phyloP scores from a whole-genome alignment of 2,888 invertebrate species.

The Anthophora plumipes region DNA sequence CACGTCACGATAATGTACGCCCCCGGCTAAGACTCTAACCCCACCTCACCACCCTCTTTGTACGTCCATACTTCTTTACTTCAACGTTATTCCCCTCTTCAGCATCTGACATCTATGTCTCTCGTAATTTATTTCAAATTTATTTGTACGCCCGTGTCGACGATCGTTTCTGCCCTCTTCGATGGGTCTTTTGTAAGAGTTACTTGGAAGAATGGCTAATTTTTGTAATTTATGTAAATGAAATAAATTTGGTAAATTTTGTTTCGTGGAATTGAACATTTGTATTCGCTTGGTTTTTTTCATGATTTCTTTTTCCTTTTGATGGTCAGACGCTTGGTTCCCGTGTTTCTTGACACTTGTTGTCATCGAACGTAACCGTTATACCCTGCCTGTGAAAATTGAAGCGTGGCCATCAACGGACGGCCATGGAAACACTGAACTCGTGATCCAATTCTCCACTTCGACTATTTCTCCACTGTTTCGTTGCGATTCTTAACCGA shows the following conservation, averaged over 20 bases:
- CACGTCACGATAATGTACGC: conserved; percentile 80
- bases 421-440: background rate
- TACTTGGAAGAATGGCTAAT: too few relatives aligned
- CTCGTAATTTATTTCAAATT: background rate
- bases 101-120: too few relatives aligned
- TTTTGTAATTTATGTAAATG: too few relatives aligned
- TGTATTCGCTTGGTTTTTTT: too few relatives aligned
- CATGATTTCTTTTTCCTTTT: background rate
- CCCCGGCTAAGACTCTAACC: conserved; percentile 50
- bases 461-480: background rate
- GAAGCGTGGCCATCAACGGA: background rate
- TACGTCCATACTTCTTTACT: background rate
- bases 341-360: conserved; percentile 19
- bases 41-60: conserved; percentile 3
- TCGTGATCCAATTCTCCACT: background rate
- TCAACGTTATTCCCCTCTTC: background rate
- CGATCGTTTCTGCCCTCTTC: conserved; percentile 1
- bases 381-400: background rate
- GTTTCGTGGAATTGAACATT: too few relatives aligned
- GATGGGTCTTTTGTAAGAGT: too few relatives aligned
- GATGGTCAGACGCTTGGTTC: background rate
- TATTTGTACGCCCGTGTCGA: conserved; percentile 1
- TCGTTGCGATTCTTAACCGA: too few relatives aligned
- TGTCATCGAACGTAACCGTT: background rate
- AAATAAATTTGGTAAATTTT: too few relatives aligned